Percentiles rank a stretch among this genome's conserved stretches.
Evolutionary conservation across 2,113 vertebrate genomes (phyloP).

Genomic region (Leptobrachium ailaonicum): DNA sequence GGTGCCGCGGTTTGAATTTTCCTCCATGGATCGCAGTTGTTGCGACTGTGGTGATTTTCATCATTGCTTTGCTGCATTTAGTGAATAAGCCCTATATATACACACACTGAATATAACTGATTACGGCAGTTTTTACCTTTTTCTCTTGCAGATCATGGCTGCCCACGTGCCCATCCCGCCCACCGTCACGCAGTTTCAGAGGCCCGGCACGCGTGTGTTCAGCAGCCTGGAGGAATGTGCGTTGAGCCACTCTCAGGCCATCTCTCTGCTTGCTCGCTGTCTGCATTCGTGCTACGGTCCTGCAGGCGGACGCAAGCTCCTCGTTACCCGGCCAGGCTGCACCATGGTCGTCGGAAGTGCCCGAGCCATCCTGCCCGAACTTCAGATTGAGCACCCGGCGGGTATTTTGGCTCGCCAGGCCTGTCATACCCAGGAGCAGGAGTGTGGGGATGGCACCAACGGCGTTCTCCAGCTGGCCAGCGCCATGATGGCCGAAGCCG

Average conservation of each 20-base stretch:
- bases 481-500: constrained; percentile 31
- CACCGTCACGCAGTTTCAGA: constrained; percentile 21
- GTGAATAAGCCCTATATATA: no score
- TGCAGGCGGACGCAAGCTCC: constrained; percentile 42
- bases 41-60: no score
- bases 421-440: constrained; percentile 25
- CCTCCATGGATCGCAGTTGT: no score
- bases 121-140: not conserved
- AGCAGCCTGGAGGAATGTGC: constrained; percentile 37
- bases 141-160: constrained; percentile 27
- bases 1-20: no score
- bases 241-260: constrained; percentile 45
- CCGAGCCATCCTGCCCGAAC: constrained; percentile 21
- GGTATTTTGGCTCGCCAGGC: constrained; percentile 23
- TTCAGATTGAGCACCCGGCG: constrained; percentile 44
- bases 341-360: constrained; percentile 24
- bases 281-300: constrained; percentile 44
- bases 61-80: no score
- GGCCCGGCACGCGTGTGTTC: constrained; percentile 4
- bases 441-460: constrained; percentile 24
- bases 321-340: constrained; percentile 35
- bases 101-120: no score
- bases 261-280: constrained; percentile 17
- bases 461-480: constrained; percentile 40
- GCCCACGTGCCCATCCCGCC: constrained; percentile 42